phyloP scores from a whole-genome alignment of 2,888 invertebrate genomes.

The Lucinisca nassula region DNA sequence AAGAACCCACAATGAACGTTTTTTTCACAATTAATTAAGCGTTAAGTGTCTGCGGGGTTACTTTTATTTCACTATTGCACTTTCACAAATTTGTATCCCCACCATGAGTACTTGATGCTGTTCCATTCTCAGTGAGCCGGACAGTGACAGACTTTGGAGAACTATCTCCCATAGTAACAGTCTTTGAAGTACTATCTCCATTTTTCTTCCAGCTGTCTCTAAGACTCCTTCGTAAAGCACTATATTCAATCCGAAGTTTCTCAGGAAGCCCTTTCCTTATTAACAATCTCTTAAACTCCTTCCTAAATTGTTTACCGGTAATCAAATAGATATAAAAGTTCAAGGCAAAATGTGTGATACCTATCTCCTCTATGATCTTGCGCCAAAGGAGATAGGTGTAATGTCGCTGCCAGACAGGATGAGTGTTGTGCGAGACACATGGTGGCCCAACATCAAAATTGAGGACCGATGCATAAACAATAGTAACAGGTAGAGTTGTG shows the following conservation, averaged over 20 bases:
- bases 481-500: constrained; percentile 86
- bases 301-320: constrained; percentile 87
- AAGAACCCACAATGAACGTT: too few relatives aligned
- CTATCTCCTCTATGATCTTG: constrained; percentile 82
- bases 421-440: constrained; percentile 61
- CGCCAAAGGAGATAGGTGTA: constrained; percentile 79
- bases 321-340: constrained; percentile 87
- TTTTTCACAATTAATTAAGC: too few relatives aligned
- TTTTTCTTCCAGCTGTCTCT: constrained; percentile 65
- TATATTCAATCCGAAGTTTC: constrained; percentile 76
- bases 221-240: constrained; percentile 72
- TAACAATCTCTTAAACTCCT: constrained; percentile 81
- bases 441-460: constrained; percentile 76
- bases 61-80: too few relatives aligned
- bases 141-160: constrained; percentile 31
- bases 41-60: too few relatives aligned
- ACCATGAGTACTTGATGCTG: neutral
- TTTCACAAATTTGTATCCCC: neutral
- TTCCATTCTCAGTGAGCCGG: constrained; percentile 69
- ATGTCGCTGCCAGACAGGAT: constrained; percentile 80
- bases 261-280: constrained; percentile 68
- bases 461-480: constrained; percentile 81
- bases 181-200: neutral
- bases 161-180: neutral
- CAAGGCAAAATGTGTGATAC: constrained; percentile 87